Conservation (phyloP, 2,113 vertebrate species). For the Pontoporia blainvillei region DNA sequence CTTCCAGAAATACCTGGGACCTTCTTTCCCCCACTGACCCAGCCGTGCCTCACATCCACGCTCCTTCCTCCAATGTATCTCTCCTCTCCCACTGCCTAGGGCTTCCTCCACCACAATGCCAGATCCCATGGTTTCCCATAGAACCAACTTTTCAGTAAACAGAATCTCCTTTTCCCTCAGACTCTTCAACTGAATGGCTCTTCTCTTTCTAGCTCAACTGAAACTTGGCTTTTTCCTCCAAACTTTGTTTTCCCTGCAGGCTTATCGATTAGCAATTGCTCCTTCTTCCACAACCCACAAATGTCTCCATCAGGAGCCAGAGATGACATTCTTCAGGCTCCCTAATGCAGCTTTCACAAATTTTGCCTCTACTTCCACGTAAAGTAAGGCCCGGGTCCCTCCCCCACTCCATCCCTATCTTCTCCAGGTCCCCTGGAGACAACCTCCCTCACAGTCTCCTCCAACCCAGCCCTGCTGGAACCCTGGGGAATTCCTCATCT, state of each 20-base stretch:
- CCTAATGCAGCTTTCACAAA: not conserved
- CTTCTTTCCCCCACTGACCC: not conserved
- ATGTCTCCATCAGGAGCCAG: not conserved
- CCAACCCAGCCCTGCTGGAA: not conserved
- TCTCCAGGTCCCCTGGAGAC: not conserved
- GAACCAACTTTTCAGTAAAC: not conserved
- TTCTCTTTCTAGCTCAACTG: not conserved
- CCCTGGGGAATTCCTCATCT: not conserved
- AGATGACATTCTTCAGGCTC: not conserved
- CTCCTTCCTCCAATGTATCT: not conserved
- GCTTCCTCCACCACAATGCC: not conserved
- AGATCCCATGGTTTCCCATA: not conserved
- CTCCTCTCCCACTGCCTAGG: not conserved
- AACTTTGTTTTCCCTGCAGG: not conserved
- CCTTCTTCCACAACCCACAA: not conserved
- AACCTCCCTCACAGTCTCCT: not conserved
- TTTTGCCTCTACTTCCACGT: not conserved
- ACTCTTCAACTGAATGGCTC: not conserved
- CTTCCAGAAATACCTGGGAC: not conserved
- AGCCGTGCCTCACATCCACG: not conserved
- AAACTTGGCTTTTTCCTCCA: not conserved
- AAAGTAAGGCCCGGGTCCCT: rapidly evolving
- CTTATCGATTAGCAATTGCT: not conserved
- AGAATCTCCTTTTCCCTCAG: not conserved
- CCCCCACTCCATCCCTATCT: not conserved